These are phyloP conservation scores for Danio tinwini DNA, from an alignment of 2,797 vertebrate species.

Conservation along the genomic window DNA sequence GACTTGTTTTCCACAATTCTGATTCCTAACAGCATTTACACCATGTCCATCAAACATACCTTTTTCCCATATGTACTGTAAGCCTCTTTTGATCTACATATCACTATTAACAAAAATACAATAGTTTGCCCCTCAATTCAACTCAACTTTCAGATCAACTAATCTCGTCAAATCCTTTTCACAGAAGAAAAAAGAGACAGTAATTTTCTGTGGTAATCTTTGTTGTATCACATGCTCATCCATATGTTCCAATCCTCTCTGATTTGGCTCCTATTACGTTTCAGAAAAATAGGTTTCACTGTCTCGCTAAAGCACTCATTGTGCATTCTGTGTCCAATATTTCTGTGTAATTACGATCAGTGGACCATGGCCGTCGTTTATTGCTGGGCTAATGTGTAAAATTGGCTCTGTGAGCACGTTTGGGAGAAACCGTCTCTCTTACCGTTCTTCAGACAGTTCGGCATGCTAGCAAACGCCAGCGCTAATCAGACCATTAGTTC, in stretches of 20 bases:
- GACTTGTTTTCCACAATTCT: background rate
- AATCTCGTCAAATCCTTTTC: background rate
- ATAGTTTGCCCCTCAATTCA: background rate
- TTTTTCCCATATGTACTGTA: background rate
- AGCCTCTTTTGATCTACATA: background rate
- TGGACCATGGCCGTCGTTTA: conserved; percentile 65
- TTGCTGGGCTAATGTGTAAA: conserved; percentile 65
- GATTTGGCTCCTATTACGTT: conserved; percentile 10
- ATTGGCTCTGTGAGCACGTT: conserved; percentile 68
- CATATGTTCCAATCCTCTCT: background rate
- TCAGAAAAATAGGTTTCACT: conserved; percentile 15
- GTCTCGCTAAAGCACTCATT: conserved; percentile 26
- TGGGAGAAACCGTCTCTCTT: conserved; percentile 35
- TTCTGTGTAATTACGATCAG: conserved; percentile 48
- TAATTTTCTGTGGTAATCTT: conserved; percentile 28
- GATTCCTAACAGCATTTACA: background rate
- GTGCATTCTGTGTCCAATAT: conserved; percentile 44
- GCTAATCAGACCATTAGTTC: conserved; percentile 33
- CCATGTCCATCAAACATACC: too few relatives aligned
- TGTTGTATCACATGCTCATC: background rate
- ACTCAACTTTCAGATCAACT: background rate
- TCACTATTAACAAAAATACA: too few relatives aligned
- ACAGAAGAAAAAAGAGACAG: background rate
- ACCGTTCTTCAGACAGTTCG: conserved; percentile 34
- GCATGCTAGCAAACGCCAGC: background rate